Conservation (phyloP, 1,140 invertebrate genomes). For the Oscheius sp. region DNA sequence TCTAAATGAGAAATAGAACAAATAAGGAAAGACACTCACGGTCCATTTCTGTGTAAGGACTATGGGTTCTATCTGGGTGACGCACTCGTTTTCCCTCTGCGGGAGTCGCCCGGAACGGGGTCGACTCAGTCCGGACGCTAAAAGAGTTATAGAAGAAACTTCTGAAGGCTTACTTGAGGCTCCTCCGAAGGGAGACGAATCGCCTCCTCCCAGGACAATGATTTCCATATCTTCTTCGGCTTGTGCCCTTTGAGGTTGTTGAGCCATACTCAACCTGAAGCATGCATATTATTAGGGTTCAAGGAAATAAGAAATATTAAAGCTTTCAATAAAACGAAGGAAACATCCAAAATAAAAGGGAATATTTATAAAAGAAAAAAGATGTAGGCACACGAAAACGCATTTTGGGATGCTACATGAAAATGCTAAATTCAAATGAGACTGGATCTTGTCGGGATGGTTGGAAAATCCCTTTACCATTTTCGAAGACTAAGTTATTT, state of each 20-base stretch:
- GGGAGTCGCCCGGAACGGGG: background rate
- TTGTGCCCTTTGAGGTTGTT: background rate
- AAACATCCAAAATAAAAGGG: background rate
- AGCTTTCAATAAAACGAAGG: background rate
- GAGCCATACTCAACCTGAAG: background rate
- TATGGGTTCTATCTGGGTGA: slow-evolving; percentile 53
- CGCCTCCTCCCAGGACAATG: background rate
- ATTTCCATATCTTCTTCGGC: background rate
- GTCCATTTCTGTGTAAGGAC: slow-evolving; percentile 55
- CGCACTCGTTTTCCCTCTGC: slow-evolving; percentile 42
- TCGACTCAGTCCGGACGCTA: background rate
- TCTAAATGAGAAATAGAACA: slow-evolving; percentile 43
- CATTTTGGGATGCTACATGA: too few species aligned
- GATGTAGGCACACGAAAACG: too few species aligned
- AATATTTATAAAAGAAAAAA: too few species aligned
- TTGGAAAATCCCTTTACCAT: too few species aligned
- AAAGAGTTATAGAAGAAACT: background rate
- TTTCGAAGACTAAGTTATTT: too few species aligned
- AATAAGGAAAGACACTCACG: slow-evolving; percentile 33
- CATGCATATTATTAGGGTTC: background rate
- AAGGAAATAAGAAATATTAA: background rate
- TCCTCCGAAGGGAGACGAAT: background rate
- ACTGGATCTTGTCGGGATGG: too few species aligned
- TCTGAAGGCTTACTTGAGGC: background rate
- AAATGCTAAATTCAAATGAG: too few species aligned